Evolutionary conservation across 2,797 vertebrate genomes (phyloP).

Genomic region (Nyctibius grandis): DNA sequence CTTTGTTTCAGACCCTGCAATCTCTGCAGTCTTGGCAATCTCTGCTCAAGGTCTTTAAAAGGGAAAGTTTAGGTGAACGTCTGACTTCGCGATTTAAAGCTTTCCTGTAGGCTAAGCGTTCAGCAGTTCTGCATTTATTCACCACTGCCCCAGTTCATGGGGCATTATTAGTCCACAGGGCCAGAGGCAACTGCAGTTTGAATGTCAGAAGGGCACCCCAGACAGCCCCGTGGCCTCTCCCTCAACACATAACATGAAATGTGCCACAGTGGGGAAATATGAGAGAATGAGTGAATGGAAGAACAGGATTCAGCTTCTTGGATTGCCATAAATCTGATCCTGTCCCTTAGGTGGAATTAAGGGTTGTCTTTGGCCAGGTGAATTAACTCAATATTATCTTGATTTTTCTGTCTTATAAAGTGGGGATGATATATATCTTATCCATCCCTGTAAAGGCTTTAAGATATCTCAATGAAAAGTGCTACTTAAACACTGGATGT

Average conservation of each 20-base stretch:
- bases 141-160: no score
- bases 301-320: background rate
- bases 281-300: background rate
- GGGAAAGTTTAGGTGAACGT: background rate
- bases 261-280: background rate
- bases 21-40: background rate
- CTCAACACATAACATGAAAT: rapidly evolving
- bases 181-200: background rate
- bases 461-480: background rate
- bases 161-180: background rate
- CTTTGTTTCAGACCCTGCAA: background rate
- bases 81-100: background rate
- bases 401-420: background rate
- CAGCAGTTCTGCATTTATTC: background rate
- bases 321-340: background rate
- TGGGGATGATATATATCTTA: background rate
- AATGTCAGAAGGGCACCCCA: background rate
- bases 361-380: background rate
- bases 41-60: background rate
- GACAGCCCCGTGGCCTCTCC: background rate
- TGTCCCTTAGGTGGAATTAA: background rate
- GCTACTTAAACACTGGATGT: background rate
- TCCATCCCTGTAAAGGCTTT: background rate
- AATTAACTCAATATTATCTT: background rate
- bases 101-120: background rate